phyloP scores from a whole-genome alignment of 2,113 vertebrate genomes.

The Okapia johnstoni region DNA sequence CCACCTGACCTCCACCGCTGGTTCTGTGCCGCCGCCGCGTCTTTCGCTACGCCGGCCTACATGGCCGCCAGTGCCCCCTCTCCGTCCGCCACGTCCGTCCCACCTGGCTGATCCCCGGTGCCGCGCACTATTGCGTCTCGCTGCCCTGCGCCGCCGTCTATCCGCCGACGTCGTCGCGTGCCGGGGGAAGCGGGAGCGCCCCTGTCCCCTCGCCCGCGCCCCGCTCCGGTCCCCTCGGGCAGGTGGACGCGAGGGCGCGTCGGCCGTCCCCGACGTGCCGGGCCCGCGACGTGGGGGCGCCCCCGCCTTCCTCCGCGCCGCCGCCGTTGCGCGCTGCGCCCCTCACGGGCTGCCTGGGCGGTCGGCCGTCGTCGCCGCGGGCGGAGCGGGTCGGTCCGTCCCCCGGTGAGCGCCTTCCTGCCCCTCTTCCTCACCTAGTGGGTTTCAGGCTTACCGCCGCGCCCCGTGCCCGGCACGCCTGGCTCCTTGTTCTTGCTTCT shows the following conservation, averaged over 20 bases:
- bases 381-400: fast-evolving
- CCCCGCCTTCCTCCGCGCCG: neutral
- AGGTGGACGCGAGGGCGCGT: neutral
- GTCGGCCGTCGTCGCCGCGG: neutral
- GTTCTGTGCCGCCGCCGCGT: fast-evolving
- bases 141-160: neutral
- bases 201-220: neutral
- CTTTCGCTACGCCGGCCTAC: neutral
- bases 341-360: neutral
- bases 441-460: neutral
- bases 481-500: neutral
- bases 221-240: neutral
- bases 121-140: neutral
- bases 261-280: too few species aligned
- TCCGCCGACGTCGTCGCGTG: neutral
- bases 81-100: neutral
- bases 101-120: neutral
- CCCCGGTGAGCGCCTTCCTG: neutral
- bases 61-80: neutral
- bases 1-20: neutral
- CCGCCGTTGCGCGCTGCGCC: neutral
- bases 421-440: neutral
- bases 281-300: too few species aligned
- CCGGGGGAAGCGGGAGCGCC: neutral
- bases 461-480: too few species aligned